These are phyloP conservation scores for Ameiurus melas DNA, from an alignment of 2,113 vertebrate genomes.

Conservation along the genomic window DNA sequence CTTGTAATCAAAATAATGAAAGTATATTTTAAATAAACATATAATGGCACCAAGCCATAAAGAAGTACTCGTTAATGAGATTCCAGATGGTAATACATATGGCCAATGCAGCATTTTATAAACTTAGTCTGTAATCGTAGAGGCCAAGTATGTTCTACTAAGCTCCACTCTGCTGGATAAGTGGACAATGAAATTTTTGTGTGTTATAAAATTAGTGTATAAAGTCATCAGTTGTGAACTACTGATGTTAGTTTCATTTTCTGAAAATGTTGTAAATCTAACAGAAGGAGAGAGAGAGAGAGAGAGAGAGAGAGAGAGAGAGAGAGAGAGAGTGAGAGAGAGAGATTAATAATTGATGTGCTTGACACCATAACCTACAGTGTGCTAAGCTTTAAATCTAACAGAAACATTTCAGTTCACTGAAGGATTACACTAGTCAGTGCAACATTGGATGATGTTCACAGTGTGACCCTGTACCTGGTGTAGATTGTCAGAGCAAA, in stretches of 20 bases:
- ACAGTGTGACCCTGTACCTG: slow-evolving; percentile 5
- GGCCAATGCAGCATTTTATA: not conserved
- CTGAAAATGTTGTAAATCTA: not conserved
- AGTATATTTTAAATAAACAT: not conserved
- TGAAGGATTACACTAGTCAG: slow-evolving; percentile 6
- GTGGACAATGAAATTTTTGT: not conserved
- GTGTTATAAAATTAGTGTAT: slow-evolving; percentile 8
- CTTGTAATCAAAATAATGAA: not conserved
- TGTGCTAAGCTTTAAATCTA: slow-evolving; percentile 30
- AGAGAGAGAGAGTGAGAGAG: not conserved
- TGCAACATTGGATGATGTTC: not conserved
- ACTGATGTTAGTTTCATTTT: not conserved
- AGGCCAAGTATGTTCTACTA: not conserved
- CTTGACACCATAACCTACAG: slow-evolving; percentile 36
- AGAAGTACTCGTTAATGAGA: slow-evolving; percentile 3
- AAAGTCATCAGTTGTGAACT: not conserved
- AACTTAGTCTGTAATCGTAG: not conserved
- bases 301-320: not conserved
- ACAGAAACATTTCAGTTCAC: slow-evolving; percentile 19
- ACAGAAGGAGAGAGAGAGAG: not conserved
- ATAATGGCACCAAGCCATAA: slow-evolving; percentile 20
- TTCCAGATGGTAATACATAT: slow-evolving; percentile 14
- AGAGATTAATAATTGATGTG: slow-evolving; percentile 2
- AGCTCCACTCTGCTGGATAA: slow-evolving; percentile 28
- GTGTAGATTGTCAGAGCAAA: slow-evolving; percentile 6